Conservation (phyloP, 2,113 vertebrate species). For the Mastomys natalensis region DNA sequence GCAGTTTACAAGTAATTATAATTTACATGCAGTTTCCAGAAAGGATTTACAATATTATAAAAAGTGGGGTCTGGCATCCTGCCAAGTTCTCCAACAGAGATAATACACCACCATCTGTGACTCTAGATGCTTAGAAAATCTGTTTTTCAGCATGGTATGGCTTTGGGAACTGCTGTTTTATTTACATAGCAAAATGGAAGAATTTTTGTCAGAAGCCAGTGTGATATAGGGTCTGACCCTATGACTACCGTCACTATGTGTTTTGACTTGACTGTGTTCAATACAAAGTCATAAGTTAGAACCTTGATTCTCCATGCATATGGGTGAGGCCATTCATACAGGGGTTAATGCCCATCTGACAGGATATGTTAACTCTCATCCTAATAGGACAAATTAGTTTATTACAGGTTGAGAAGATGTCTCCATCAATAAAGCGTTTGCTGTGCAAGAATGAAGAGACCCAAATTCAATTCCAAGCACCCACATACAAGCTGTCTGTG, state of each 20-base stretch:
- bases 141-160: background rate
- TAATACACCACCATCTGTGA: conserved; percentile 18
- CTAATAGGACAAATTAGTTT: background rate
- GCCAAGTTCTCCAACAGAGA: conserved; percentile 44
- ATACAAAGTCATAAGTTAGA: background rate
- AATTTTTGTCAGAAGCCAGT: background rate
- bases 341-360: background rate
- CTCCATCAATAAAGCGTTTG: background rate
- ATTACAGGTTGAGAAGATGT: background rate
- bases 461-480: background rate
- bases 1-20: conserved; percentile 29
- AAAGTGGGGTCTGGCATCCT: background rate
- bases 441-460: background rate
- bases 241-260: background rate
- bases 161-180: background rate
- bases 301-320: background rate
- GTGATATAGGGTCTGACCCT: background rate
- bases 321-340: background rate
- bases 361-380: background rate
- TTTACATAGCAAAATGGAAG: background rate
- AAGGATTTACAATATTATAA: conserved; percentile 19
- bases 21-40: background rate
- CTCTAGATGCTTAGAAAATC: background rate
- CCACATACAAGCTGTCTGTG: background rate
- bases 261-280: background rate